Evolutionary conservation across 2,113 vertebrate genomes (phyloP).

Genomic region (Brachypodius melanocephalos): DNA sequence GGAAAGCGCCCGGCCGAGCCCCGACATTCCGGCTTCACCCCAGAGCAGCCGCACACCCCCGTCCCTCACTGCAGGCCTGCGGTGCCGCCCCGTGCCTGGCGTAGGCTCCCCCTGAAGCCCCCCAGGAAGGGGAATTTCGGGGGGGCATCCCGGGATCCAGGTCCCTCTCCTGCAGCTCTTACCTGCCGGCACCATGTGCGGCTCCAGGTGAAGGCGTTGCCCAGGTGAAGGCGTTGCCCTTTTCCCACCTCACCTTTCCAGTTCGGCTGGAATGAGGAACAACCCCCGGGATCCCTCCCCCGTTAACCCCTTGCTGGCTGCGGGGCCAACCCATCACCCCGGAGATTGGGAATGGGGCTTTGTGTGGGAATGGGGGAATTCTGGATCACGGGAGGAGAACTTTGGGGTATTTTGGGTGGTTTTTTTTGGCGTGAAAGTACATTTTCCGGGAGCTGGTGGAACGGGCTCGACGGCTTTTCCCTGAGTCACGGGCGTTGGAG

Average conservation of each 20-base stretch:
- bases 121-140: accelerated
- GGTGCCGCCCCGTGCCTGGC: accelerated
- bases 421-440: accelerated
- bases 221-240: conserved; percentile 43
- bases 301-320: conserved; percentile 25
- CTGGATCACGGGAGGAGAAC: background rate
- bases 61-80: accelerated
- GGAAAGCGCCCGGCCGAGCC: background rate
- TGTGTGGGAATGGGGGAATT: accelerated
- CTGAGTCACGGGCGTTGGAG: background rate
- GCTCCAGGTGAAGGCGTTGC: background rate
- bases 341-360: accelerated
- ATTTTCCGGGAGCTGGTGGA: background rate
- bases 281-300: background rate
- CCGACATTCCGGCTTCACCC: background rate
- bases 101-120: no score
- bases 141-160: background rate
- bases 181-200: conserved; percentile 14
- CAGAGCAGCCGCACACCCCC: accelerated
- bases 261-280: background rate
- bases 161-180: background rate
- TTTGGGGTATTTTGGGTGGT: accelerated
- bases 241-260: conserved; percentile 66
- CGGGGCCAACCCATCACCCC: background rate
- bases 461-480: background rate